These are phyloP conservation scores for Telmatherina bonti DNA, from an alignment of 2,797 vertebrate species.

Conservation along the genomic window DNA sequence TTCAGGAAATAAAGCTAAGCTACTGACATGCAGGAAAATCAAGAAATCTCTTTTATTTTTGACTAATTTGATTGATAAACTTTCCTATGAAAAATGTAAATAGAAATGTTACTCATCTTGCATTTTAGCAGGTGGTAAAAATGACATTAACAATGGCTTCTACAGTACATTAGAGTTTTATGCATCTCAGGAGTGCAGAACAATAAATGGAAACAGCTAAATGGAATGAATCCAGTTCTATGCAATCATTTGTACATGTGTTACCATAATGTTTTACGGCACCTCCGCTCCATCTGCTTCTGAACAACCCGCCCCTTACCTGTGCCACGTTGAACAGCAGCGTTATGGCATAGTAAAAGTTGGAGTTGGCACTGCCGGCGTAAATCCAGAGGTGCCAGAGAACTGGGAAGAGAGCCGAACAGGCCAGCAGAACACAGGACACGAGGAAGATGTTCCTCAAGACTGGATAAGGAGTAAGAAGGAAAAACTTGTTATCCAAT, in stretches of 20 bases:
- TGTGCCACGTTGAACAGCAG: conserved; percentile 96
- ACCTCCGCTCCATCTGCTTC: neutral
- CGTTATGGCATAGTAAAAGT: conserved; percentile 99
- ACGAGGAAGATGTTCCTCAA: conserved; percentile 96
- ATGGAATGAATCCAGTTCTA: neutral
- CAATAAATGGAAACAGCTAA: neutral
- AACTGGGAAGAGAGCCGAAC: conserved; percentile 94
- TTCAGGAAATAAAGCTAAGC: too few species aligned
- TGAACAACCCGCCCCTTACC: conserved; percentile 73
- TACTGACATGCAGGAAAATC: neutral
- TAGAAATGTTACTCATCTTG: neutral
- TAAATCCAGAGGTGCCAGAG: conserved; percentile 99
- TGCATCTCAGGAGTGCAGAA: neutral
- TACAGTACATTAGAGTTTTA: neutral
- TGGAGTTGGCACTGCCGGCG: conserved; percentile 98
- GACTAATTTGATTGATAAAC: neutral
- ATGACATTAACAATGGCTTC: neutral
- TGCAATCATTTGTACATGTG: neutral
- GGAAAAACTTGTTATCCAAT: neutral
- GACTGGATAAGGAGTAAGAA: conserved; percentile 78
- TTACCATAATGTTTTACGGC: neutral
- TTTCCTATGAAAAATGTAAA: too few species aligned
- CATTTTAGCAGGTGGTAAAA: neutral
- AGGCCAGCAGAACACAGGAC: conserved; percentile 91
- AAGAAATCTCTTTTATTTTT: neutral